Evolutionary conservation across 2,797 vertebrate genomes (phyloP), one percentile per base, ranked within the genome.

Genomic region (Argya squamiceps): DNA sequence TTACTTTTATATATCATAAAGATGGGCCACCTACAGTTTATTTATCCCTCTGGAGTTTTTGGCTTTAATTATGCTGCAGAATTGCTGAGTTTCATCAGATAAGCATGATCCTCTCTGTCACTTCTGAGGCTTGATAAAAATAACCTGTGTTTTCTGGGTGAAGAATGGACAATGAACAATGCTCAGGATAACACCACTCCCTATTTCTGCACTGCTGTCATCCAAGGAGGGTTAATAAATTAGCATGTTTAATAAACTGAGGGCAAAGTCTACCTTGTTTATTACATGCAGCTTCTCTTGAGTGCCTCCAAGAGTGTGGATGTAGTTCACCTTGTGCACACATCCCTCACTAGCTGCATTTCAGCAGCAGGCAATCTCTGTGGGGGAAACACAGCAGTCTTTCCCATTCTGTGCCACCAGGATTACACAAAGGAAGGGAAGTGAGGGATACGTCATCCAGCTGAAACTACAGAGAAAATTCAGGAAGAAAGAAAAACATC

Each of bases 371-470:
- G 85, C 32, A 2, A 17, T 49, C 69, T 85, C 81, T 43, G 68
- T 30, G 60, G 80, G 94, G 92, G 69, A 97, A 95, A 78, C 60
- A 60, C 30, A 69, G 81, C 76, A 93, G 85, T 65, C 89, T 49
- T 93, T 93, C 74, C 77, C 84, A 64, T 91, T 95, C 64, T 92
- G 67, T 77, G 76, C 80, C 93, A 95, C 83, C 67, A 94, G 80
- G 53, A 71, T 93, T 92, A 90, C 50, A 96, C 93, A 96, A 94
- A 95, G 88, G 83, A 95, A 71, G 77, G 93, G 88, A 96, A 97
- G 84, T 60, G 69, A 93, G 76, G 59, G 93, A 94, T 93, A 95
- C 89, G 84, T 97, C 95, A 95, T 79, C 27, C 84, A 55, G 27
- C 78, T 84, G 75, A 92, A 94, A 96, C 78, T 93, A 82, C 76